Base-by-base conservation (phyloP, 2,797 vertebrate species). In the Fistularia commersonii region DNA sequence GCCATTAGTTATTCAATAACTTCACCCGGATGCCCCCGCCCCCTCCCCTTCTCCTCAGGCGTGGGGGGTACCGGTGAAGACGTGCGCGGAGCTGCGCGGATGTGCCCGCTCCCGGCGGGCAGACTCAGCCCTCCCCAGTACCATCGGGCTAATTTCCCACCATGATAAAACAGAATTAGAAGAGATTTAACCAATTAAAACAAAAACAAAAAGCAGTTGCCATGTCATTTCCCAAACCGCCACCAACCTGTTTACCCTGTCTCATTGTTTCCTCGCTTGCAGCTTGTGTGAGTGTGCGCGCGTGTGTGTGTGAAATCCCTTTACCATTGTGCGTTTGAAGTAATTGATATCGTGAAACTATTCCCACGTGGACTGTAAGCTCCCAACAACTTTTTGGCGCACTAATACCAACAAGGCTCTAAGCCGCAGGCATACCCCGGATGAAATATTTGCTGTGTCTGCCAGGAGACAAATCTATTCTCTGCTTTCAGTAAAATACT, bases 401-500 rank as follows among this genome's bases (percentile, higher is more conserved):
- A 57, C 54, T 80, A 82, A 82, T 80, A 86, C 81, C 69, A 80
- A 82, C 81, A 80, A 74, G 72, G 66, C 74, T 81, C 57, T 78
- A 65, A 78, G 79, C 80, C 41, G 69, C 77, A 69, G 74, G 80
- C 73, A 65, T 72, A 75, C 54, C 79, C 77, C 47, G 72, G 75
- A 86, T 85, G 81, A 88, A 87, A 86, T 81, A 88, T 86, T 74
- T 74, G 77, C 84, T 69, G 77, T 70, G 82, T 77, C 76, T 83
- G 84, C 80, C 79, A 81, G 74, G 79, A 88, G 79, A 88, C 82
- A 86, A 85, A 88, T 87, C 83, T 84, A 84, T 87, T 82, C 79
- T 72, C 51, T 63, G 71, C 81, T 80, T 82, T 81, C 77, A 58
- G 71, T 79, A 79, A 84, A 86, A 87, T 84, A 84, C 74, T 87